These are phyloP conservation scores for Sialis fuliginosa DNA, from an alignment of 2,888 invertebrate species.

Conservation along the genomic window DNA sequence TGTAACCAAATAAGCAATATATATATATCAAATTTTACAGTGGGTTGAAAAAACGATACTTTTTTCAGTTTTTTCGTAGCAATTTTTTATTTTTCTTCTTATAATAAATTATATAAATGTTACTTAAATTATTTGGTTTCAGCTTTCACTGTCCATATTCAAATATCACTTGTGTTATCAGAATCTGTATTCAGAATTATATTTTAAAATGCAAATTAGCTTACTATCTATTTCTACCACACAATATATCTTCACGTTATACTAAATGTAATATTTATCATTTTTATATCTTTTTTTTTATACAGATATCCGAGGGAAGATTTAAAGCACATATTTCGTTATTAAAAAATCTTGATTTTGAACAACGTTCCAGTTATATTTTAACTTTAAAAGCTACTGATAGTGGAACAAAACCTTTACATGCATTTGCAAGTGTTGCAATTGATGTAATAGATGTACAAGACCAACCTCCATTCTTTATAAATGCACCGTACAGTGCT, in stretches of 20 bases:
- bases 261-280: background rate
- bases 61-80: too few relatives aligned
- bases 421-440: slow-evolving; percentile 52
- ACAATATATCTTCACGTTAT: background rate
- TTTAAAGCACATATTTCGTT: slow-evolving; percentile 51
- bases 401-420: slow-evolving; percentile 37
- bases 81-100: too few relatives aligned
- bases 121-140: too few relatives aligned
- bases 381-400: slow-evolving; percentile 50
- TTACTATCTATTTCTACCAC: background rate
- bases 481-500: slow-evolving; percentile 64
- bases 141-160: too few relatives aligned
- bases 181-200: too few relatives aligned
- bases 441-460: slow-evolving; percentile 62
- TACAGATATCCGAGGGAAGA: slow-evolving; percentile 43
- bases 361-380: slow-evolving; percentile 53
- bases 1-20: background rate
- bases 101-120: too few relatives aligned
- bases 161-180: too few relatives aligned
- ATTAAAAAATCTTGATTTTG: slow-evolving; percentile 54
- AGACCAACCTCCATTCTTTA: slow-evolving; percentile 67
- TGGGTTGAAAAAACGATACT: too few relatives aligned
- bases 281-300: slow-evolving; percentile 6
- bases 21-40: too few relatives aligned
- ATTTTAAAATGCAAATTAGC: too few relatives aligned